Evolutionary conservation across 1,140 invertebrate species (phyloP).

Genomic region (Pogonomyrmex barbatus): DNA sequence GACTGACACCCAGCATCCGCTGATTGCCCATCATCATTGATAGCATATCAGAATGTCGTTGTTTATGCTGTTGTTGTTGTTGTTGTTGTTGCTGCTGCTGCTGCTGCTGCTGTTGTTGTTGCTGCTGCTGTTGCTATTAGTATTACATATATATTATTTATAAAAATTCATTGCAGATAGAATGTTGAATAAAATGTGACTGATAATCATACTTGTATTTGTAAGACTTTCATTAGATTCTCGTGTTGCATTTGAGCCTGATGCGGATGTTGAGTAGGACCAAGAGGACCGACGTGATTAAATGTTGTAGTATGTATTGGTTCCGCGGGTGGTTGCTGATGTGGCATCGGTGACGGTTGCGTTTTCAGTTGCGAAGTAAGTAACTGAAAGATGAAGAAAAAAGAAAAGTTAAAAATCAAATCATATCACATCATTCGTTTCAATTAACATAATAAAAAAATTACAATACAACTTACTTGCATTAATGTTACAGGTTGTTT

Average conservation of each 20-base stretch:
- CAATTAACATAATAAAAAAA: constrained; percentile 12
- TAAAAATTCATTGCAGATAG: background rate
- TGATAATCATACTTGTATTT: constrained; percentile 80
- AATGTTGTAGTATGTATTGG: constrained; percentile 77
- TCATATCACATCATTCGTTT: background rate
- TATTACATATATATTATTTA: constrained; percentile 48
- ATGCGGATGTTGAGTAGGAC: constrained; percentile 83
- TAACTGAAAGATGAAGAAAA: constrained; percentile 72
- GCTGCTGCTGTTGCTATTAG: constrained; percentile 78
- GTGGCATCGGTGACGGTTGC: constrained; percentile 69
- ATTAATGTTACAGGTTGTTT: constrained; percentile 88
- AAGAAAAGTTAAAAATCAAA: background rate
- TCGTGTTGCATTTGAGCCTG: constrained; percentile 86
- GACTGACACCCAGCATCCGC: constrained; percentile 83
- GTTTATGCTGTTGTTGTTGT: constrained; percentile 81
- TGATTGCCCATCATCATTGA: constrained; percentile 83
- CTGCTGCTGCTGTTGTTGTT: constrained; percentile 80
- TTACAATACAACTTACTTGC: constrained; percentile 85
- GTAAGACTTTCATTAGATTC: constrained; percentile 86
- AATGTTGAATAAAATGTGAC: background rate
- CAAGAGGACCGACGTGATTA: constrained; percentile 83
- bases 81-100: constrained; percentile 81
- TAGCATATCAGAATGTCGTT: constrained; percentile 85
- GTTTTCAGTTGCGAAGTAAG: constrained; percentile 81
- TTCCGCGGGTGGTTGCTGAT: constrained; percentile 74